Evolutionary conservation across 2,888 invertebrate genomes (phyloP).

Genomic region (Stenotaenia linearis): DNA sequence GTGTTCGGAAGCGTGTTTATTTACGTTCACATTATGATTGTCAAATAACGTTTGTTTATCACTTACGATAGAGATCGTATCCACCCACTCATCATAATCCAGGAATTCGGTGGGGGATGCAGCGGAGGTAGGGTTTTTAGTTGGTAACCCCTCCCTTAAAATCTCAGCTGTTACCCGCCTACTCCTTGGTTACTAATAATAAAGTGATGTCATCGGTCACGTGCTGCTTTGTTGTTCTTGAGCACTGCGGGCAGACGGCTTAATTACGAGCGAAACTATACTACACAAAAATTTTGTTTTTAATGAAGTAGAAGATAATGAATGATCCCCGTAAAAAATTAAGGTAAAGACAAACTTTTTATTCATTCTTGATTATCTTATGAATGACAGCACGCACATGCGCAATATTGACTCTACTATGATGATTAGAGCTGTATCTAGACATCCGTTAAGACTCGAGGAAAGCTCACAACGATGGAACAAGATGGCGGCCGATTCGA

Average conservation of each 20-base stretch:
- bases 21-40: neutral
- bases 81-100: neutral
- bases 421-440: neutral
- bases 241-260: neutral
- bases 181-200: neutral
- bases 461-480: conserved; percentile 30
- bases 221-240: neutral
- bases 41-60: neutral
- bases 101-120: neutral
- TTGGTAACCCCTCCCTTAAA: neutral
- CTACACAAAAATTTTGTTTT: neutral
- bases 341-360: neutral
- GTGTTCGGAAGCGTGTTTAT: neutral
- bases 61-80: neutral
- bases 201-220: neutral
- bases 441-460: neutral
- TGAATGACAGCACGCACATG: neutral
- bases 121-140: neutral
- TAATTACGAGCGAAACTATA: neutral
- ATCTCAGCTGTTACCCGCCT: neutral
- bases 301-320: neutral
- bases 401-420: neutral
- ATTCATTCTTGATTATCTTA: neutral
- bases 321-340: neutral
- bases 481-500: conserved; percentile 37